A percentile compares a stretch with the other conserved stretches of the same genome.
phyloP scores from a whole-genome alignment of 1,140 invertebrate genomes.

The Anagrus nilaparvatae region DNA sequence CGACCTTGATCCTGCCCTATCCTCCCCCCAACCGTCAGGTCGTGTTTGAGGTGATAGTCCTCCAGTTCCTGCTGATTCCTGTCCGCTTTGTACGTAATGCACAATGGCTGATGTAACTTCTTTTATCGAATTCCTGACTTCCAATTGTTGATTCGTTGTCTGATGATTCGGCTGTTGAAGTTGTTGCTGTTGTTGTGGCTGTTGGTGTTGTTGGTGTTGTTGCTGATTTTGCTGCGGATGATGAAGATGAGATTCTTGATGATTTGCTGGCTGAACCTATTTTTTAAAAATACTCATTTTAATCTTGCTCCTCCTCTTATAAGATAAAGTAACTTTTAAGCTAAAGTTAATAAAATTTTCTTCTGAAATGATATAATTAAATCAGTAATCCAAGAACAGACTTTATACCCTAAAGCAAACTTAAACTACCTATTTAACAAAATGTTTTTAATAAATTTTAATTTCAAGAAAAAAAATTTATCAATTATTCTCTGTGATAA shows the following conservation, averaged over 20 bases:
- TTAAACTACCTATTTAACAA: no score
- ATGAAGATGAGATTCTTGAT: background rate
- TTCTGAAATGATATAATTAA: no score
- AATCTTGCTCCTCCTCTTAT: no score
- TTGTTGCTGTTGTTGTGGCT: background rate
- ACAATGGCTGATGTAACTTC: conserved; percentile 89
- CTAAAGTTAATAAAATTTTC: no score
- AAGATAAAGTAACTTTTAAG: no score
- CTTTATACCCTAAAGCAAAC: no score
- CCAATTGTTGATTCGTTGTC: conserved; percentile 51
- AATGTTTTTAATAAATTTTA: no score
- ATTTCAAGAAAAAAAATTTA: no score
- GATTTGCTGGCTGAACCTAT: background rate
- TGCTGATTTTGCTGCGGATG: conserved; percentile 22
- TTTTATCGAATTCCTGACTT: conserved; percentile 82
- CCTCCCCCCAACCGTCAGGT: conserved; percentile 38
- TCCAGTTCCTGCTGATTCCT: conserved; percentile 41
- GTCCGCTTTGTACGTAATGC: conserved; percentile 72
- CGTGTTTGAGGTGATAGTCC: conserved; percentile 38
- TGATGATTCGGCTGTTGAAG: conserved; percentile 26
- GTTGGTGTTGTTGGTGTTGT: conserved; percentile 18
- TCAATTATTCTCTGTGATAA: no score
- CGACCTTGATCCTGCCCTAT: conserved; percentile 37
- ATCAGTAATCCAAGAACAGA: no score
- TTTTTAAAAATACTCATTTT: no score